A percentile compares a stretch with the other conserved stretches of the same genome.
Conservation (phyloP, 1,140 invertebrate genomes). For the Chironomus tepperi region DNA sequence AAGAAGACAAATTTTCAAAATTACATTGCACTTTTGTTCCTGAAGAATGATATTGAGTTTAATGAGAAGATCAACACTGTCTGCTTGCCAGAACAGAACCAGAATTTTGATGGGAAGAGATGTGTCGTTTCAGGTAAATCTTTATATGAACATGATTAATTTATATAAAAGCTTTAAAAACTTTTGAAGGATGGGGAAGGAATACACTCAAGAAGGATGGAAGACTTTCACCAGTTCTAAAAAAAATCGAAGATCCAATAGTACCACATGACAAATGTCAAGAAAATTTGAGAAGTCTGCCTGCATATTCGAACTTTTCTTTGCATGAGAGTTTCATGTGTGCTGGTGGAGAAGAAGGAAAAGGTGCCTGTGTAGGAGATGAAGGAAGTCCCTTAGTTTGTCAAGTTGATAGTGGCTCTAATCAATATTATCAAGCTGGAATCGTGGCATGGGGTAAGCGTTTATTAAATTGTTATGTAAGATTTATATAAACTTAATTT, state of each 20-base stretch:
- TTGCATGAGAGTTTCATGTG: slow-evolving; percentile 53
- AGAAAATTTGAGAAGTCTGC: slow-evolving; percentile 42
- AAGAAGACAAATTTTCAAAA: slow-evolving; percentile 45
- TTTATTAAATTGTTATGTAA: too few relatives aligned
- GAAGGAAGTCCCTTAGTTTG: slow-evolving; percentile 59
- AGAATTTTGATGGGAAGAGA: slow-evolving; percentile 34
- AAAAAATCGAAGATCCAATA: slow-evolving; percentile 48
- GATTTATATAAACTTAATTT: too few relatives aligned
- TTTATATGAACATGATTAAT: too few relatives aligned
- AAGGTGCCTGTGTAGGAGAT: slow-evolving; percentile 52
- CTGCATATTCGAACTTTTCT: slow-evolving; percentile 46
- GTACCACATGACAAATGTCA: slow-evolving; percentile 47
- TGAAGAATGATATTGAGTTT: slow-evolving; percentile 47
- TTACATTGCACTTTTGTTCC: slow-evolving; percentile 59
- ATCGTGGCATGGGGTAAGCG: slow-evolving; percentile 50
- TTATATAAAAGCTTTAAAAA: too few relatives aligned
- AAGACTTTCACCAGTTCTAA: slow-evolving; percentile 50
- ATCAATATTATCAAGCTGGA: slow-evolving; percentile 51
- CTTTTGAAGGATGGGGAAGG: slow-evolving; percentile 46
- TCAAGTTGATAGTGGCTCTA: slow-evolving; percentile 44
- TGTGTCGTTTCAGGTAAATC: slow-evolving; percentile 49
- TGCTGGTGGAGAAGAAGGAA: slow-evolving; percentile 51
- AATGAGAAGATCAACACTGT: slow-evolving; percentile 54
- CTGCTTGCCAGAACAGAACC: slow-evolving; percentile 49
- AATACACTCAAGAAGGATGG: slow-evolving; percentile 47